Evolutionary conservation across 1,140 invertebrate genomes (phyloP).

Genomic region (Papilio polytes): DNA sequence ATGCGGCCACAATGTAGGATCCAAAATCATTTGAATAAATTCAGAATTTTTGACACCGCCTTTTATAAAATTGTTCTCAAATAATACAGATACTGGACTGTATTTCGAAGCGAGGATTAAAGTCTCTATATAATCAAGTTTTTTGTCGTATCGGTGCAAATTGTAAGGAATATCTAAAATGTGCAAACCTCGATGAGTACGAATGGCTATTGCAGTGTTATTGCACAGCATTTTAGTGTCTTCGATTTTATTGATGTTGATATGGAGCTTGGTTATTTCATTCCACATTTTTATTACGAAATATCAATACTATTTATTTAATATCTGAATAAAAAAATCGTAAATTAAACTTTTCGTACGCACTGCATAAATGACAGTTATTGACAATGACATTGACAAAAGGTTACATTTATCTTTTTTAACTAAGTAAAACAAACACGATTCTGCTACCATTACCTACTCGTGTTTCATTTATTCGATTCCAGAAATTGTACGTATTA

Average conservation of each 20-base stretch:
- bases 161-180: conserved; percentile 63
- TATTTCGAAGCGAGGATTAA: conserved; percentile 51
- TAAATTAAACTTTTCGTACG: not conserved
- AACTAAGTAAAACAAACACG: no score
- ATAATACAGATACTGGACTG: conserved; percentile 56
- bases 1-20: conserved; percentile 69
- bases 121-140: conserved; percentile 58
- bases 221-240: conserved; percentile 56
- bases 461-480: no score
- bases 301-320: not conserved
- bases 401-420: not conserved
- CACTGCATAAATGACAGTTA: not conserved
- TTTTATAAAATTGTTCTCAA: conserved; percentile 51
- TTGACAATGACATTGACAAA: not conserved
- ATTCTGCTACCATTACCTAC: no score
- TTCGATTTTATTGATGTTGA: conserved; percentile 61
- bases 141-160: conserved; percentile 64
- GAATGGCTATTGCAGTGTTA: conserved; percentile 55
- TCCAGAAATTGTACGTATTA: not conserved
- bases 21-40: conserved; percentile 62
- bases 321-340: not conserved
- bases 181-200: conserved; percentile 58
- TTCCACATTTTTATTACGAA: conserved; percentile 46
- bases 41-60: conserved; percentile 60
- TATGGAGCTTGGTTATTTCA: conserved; percentile 59